phyloP scores from a whole-genome alignment of 2,797 vertebrate genomes.

The Rhabdophis nuchalis region DNA sequence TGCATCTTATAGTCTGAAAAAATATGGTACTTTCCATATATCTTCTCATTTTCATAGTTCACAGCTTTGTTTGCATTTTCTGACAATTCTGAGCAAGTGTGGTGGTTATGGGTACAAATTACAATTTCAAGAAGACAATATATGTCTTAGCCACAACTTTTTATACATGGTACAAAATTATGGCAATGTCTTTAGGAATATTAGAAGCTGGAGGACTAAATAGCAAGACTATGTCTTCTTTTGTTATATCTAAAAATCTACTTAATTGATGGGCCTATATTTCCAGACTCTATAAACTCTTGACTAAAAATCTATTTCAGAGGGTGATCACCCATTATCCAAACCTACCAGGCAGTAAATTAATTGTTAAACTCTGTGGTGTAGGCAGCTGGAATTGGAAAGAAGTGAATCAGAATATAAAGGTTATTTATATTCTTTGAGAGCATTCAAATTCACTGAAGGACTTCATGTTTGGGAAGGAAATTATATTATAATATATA shows the following conservation, averaged over 20 bases:
- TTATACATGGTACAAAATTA: background rate
- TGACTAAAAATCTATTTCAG: background rate
- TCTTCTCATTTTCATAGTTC: background rate
- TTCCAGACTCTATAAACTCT: background rate
- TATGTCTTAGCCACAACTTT: background rate
- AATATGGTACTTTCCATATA: background rate
- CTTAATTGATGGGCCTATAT: background rate
- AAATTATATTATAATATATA: background rate
- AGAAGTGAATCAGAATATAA: background rate
- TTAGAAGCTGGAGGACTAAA: background rate
- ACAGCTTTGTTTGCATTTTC: background rate
- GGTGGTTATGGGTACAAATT: background rate
- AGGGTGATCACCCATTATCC: background rate
- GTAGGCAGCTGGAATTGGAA: background rate
- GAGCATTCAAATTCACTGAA: background rate
- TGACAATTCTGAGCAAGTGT: background rate
- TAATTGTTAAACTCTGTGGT: background rate
- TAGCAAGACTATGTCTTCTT: background rate
- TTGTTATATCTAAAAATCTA: background rate
- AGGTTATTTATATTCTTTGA: background rate
- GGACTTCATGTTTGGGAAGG: background rate
- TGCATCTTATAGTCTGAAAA: too few species aligned
- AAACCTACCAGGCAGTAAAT: background rate
- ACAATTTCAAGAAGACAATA: background rate
- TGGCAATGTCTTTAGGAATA: background rate